These are phyloP conservation scores for Semotilus atromaculatus DNA, from an alignment of 2,797 vertebrate species.

Conservation along the genomic window DNA sequence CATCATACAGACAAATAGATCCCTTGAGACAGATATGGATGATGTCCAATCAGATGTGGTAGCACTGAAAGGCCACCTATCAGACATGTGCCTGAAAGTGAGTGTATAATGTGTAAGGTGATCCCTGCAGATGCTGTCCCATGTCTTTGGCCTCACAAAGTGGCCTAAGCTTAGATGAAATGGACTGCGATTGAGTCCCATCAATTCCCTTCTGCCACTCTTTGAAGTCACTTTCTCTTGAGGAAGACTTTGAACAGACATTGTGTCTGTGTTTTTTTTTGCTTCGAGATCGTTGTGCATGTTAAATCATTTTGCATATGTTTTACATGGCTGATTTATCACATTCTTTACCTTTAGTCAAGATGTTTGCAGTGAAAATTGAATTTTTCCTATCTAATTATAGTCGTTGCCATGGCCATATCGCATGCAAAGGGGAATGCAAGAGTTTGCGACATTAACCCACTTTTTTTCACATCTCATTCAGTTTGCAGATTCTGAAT, in stretches of 20 bases:
- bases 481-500: slow-evolving; percentile 49
- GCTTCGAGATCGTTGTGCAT: slow-evolving; percentile 1
- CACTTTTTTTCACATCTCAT: slow-evolving; percentile 35
- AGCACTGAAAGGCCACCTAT: slow-evolving; percentile 66
- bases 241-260: slow-evolving; percentile 43
- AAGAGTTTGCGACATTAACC: slow-evolving; percentile 22
- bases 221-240: slow-evolving; percentile 64
- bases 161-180: slow-evolving; percentile 71
- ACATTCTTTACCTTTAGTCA: neutral
- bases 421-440: neutral
- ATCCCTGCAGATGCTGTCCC: slow-evolving; percentile 68
- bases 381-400: neutral
- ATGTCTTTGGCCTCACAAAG: slow-evolving; percentile 69
- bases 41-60: slow-evolving; percentile 66
- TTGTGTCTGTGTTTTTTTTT: slow-evolving; percentile 4
- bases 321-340: neutral
- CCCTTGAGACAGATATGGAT: slow-evolving; percentile 67
- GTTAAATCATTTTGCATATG: neutral
- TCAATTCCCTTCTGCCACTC: slow-evolving; percentile 53
- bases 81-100: slow-evolving; percentile 64
- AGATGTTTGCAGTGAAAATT: neutral
- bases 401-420: neutral
- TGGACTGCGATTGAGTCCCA: slow-evolving; percentile 54
- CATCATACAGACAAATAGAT: slow-evolving; percentile 44
- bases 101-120: slow-evolving; percentile 71